Base-by-base conservation (phyloP, 1,140 invertebrate genomes). In the Pseudomyrmex sp. region DNA sequence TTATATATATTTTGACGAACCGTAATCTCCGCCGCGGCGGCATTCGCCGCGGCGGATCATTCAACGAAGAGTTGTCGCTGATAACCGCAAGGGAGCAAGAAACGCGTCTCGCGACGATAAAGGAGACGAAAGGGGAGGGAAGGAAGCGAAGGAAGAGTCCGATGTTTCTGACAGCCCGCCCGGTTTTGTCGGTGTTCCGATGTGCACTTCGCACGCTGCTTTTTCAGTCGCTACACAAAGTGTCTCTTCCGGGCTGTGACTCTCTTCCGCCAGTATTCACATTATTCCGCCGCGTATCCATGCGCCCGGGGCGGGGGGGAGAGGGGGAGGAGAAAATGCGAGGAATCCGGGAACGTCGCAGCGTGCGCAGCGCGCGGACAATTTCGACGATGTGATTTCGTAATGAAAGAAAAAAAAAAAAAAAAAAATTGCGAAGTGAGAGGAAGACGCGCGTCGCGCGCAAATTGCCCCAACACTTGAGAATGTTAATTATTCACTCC, bases 1-100 rank as follows among this genome's bases (percentile, higher is more conserved):
- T 75, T 63, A 82, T 82, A 62, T 63, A 35, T 63, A 35, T 35
- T 75, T 75, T 82, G 69, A 82, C 48, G 79, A 74, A 50, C 46
- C 46, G 63, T 73, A 85, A 85, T 65, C 50, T 35, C 35, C 35
- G 35, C 7, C 44, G 58, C 48, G 23, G 44, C 23, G 46, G 26
- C 50, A 58, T 12, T 54, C 23, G 62, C 62, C 23, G 62, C 62
- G 68, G 48, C 62, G 68, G 48, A 72, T n/a, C 63, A 23, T 50
- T 48, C 23, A 35, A 63, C 56, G 26, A 48, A 56, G 58, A n/a
- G 23, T 46, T 52, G 66, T 63, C 58, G 48, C 69, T 74, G 79
- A 75, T 82, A 63, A 56, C 50, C 26, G 63, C 48, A 20, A 35
- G 5, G 35, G 5, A 72, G 46, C 61, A 82, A 82, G 83, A 56